phyloP scores from a whole-genome alignment of 2,888 invertebrate species.

The Ommatoiulus sabulosus region DNA sequence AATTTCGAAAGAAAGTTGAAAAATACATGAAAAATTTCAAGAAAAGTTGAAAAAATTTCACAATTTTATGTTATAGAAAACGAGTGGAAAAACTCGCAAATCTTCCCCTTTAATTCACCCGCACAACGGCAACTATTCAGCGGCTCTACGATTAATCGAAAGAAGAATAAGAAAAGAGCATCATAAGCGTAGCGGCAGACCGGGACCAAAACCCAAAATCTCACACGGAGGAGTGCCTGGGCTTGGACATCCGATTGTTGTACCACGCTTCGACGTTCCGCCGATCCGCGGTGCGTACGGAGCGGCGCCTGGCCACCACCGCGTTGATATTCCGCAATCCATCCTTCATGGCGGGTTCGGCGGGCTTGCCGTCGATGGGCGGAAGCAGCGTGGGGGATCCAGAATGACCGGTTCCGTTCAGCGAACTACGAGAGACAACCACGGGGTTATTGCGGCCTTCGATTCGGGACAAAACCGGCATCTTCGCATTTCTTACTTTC shows the following conservation, averaged over 20 bases:
- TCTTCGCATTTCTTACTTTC: constrained; percentile 20
- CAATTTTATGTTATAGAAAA: too few species aligned
- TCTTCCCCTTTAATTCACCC: too few species aligned
- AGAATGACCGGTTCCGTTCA: neutral
- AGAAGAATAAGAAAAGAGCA: too few species aligned
- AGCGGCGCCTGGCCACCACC: constrained; percentile 49
- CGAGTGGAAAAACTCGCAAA: too few species aligned
- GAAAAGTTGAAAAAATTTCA: too few species aligned
- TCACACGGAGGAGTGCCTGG: constrained; percentile 51
- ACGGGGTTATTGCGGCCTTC: too few species aligned
- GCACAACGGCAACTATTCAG: too few species aligned
- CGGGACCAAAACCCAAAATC: too few species aligned
- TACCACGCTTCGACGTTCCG: constrained; percentile 23
- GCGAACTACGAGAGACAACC: neutral
- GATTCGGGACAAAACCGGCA: neutral
- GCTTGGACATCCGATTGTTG: neutral
- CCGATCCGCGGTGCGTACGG: constrained; percentile 48
- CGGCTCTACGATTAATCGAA: too few species aligned
- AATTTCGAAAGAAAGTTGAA: too few species aligned
- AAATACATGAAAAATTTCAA: too few species aligned
- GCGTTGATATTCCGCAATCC: constrained; percentile 53
- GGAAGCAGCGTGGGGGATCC: constrained; percentile 15
- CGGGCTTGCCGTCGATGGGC: neutral
- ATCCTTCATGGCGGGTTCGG: neutral
- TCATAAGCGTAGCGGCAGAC: too few species aligned